Evolutionary conservation across 2,797 vertebrate genomes (phyloP).

Genomic region (Glyptemys insculpta): DNA sequence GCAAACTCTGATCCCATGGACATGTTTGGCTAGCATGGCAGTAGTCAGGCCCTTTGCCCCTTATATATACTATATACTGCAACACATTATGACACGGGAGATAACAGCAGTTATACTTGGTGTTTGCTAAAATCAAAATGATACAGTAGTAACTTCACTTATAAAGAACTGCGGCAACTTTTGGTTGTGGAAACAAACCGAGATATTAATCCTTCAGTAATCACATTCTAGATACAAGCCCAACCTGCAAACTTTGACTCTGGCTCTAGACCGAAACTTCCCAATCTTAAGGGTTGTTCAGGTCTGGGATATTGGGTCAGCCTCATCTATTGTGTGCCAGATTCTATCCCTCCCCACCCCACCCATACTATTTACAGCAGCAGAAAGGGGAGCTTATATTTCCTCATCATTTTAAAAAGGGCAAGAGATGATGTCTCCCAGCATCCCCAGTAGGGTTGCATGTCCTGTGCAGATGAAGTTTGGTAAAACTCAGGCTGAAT

Average conservation of each 20-base stretch:
- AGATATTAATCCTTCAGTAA: not conserved
- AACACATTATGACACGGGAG: not conserved
- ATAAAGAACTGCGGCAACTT: not conserved
- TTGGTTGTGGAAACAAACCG: not conserved
- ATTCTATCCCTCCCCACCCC: not conserved
- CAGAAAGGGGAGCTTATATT: not conserved
- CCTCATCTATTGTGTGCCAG: not conserved
- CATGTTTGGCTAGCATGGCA: not conserved
- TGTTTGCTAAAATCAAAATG: conserved; percentile 5
- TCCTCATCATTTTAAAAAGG: not conserved
- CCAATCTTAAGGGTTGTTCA: not conserved
- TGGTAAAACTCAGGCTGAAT: conserved; percentile 33
- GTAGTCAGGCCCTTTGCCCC: not conserved
- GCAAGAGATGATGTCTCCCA: not conserved
- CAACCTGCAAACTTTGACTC: not conserved
- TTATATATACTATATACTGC: not conserved
- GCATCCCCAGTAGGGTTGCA: not conserved
- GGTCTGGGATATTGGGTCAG: not conserved
- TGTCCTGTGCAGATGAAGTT: not conserved
- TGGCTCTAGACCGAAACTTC: not conserved
- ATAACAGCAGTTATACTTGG: not conserved
- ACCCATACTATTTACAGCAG: fast-evolving
- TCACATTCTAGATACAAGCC: not conserved
- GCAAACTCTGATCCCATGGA: not conserved
- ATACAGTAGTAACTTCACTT: not conserved